Conservation (phyloP, 2,888 invertebrate genomes). For the Empis stercorea region DNA sequence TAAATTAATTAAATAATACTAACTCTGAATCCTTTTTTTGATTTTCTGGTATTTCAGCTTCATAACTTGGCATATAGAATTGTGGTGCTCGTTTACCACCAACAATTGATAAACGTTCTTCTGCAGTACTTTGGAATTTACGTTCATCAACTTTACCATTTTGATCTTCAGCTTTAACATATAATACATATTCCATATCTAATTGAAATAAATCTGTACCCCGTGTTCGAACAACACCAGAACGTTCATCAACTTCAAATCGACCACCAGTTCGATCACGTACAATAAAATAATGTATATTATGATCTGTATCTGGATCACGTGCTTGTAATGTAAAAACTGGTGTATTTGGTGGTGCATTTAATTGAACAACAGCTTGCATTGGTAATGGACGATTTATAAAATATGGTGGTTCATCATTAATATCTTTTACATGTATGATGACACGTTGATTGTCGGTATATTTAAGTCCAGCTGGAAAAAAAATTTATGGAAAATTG, state of each 20-base stretch:
- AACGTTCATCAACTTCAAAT: slow-evolving; percentile 81
- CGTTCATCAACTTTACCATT: slow-evolving; percentile 86
- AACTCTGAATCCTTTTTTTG: slow-evolving; percentile 95
- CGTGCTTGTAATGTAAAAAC: slow-evolving; percentile 95
- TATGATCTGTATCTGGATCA: slow-evolving; percentile 93
- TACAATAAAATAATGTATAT: slow-evolving; percentile 91
- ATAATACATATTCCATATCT: slow-evolving; percentile 92
- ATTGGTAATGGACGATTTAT: slow-evolving; percentile 94
- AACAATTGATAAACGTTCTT: slow-evolving; percentile 83
- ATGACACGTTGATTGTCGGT: slow-evolving; percentile 92
- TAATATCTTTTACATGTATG: slow-evolving; percentile 88
- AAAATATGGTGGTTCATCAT: slow-evolving; percentile 92
- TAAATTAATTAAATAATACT: slow-evolving; percentile 34
- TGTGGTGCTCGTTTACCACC: slow-evolving; percentile 97
- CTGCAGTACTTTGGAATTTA: slow-evolving; percentile 79
- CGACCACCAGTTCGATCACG: slow-evolving; percentile 69
- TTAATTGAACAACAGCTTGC: slow-evolving; percentile 93
- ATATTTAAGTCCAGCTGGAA: slow-evolving; percentile 41
- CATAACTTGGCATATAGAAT: slow-evolving; percentile 91
- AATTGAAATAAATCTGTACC: slow-evolving; percentile 86
- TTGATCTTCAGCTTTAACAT: slow-evolving; percentile 91
- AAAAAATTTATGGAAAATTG: slow-evolving; percentile 4
- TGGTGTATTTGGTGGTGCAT: slow-evolving; percentile 88
- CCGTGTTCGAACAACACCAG: slow-evolving; percentile 81
- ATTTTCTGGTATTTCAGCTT: slow-evolving; percentile 92